A percentile compares a stretch with the other conserved stretches of the same genome.
Conservation (phyloP, 2,113 vertebrate genomes). For the Meleagris gallopavo region DNA sequence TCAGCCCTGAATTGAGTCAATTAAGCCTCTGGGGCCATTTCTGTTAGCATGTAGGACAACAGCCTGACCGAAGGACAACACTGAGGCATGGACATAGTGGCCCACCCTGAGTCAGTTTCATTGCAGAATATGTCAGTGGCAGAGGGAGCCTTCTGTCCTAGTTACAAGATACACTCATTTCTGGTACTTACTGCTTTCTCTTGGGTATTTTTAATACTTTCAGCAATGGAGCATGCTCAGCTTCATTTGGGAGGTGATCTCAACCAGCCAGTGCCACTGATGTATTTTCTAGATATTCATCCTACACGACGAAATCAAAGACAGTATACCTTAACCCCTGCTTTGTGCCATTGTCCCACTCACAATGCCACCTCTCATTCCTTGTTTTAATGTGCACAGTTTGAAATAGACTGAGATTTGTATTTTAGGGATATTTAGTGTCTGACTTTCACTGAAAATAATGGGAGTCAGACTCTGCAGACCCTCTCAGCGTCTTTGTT, state of each 20-base stretch:
- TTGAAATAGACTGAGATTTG: background rate
- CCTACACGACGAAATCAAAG: background rate
- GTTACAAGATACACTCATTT: background rate
- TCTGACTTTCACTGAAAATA: background rate
- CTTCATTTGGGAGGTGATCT: background rate
- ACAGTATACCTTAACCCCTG: background rate
- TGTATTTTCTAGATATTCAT: background rate
- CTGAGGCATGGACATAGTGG: background rate
- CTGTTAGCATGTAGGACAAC: background rate
- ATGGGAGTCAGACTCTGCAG: background rate
- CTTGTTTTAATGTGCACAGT: background rate
- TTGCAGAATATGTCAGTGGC: background rate
- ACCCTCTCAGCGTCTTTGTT: background rate
- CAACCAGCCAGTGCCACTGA: background rate
- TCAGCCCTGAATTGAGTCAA: background rate
- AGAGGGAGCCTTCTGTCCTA: background rate
- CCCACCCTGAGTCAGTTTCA: background rate
- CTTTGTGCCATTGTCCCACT: background rate
- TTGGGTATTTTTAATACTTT: background rate
- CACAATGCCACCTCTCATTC: background rate
- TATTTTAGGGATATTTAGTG: background rate
- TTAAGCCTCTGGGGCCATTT: background rate
- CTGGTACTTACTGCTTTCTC: background rate
- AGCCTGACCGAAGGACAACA: background rate
- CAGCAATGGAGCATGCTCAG: background rate